These are phyloP conservation scores for Phalera bucephala DNA, from an alignment of 2,888 invertebrate species.

Conservation along the genomic window DNA sequence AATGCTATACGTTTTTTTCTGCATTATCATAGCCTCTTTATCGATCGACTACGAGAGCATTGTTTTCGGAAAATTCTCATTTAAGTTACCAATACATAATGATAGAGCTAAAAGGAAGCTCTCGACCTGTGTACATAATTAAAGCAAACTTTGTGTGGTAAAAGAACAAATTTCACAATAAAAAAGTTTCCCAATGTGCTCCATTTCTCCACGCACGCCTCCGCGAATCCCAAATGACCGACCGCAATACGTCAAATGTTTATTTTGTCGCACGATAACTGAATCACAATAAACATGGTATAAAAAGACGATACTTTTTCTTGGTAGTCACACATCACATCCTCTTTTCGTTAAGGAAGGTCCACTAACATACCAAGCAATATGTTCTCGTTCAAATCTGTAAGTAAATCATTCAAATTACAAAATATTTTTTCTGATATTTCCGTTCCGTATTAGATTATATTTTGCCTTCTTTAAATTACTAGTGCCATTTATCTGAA, in stretches of 20 bases:
- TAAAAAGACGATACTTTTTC: conserved; percentile 67
- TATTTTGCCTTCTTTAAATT: too few relatives aligned
- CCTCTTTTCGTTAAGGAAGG: conserved; percentile 74
- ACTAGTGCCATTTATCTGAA: too few relatives aligned
- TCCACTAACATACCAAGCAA: conserved; percentile 63
- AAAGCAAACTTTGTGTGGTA: conserved; percentile 13
- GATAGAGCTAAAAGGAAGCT: background rate
- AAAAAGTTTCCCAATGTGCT: conserved; percentile 70
- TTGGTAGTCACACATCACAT: conserved; percentile 63
- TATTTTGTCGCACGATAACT: conserved; percentile 62
- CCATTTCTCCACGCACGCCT: conserved; percentile 73
- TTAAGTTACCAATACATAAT: background rate
- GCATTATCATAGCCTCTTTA: too few relatives aligned
- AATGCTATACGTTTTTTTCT: too few relatives aligned
- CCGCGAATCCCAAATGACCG: conserved; percentile 73
- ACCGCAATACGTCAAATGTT: conserved; percentile 71
- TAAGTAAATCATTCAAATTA: conserved; percentile 38
- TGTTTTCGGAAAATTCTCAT: background rate
- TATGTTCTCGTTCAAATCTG: conserved; percentile 79
- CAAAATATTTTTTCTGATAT: too few relatives aligned
- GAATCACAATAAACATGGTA: conserved; percentile 74
- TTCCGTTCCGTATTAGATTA: too few relatives aligned
- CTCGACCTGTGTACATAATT: conserved; percentile 2
- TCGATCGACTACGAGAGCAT: too few relatives aligned
- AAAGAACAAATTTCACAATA: conserved; percentile 56